phyloP scores from a whole-genome alignment of 1,140 invertebrate species.

The Druon quercuslanigerum region DNA sequence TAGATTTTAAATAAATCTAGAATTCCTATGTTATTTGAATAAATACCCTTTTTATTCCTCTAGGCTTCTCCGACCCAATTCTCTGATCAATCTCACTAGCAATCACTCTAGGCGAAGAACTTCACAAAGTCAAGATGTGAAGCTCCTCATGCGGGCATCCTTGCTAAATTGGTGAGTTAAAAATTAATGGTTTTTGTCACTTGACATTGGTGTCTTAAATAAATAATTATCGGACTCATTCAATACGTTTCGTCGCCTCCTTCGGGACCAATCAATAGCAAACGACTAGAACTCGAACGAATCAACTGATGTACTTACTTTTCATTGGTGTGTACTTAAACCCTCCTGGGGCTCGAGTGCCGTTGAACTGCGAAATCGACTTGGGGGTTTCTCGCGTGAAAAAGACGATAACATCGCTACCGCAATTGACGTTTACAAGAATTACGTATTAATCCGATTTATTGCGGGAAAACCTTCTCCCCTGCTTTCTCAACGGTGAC shows the following conservation, averaged over 20 bases:
- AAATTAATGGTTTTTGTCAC: conserved; percentile 51
- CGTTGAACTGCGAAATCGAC: conserved; percentile 26
- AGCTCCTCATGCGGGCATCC: too few species aligned
- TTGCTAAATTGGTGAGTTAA: not conserved
- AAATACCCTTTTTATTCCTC: too few species aligned
- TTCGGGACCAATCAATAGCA: conserved; percentile 52
- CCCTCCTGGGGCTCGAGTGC: conserved; percentile 8
- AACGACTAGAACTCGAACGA: conserved; percentile 36
- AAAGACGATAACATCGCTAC: conserved; percentile 32
- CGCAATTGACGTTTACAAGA: not conserved
- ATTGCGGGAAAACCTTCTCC: not conserved
- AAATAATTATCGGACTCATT: conserved; percentile 54
- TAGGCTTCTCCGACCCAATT: too few species aligned
- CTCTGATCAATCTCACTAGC: too few species aligned
- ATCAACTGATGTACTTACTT: conserved; percentile 22
- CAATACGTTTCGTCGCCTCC: conserved; percentile 36
- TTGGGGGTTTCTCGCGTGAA: conserved; percentile 34
- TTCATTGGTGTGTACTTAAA: conserved; percentile 38
- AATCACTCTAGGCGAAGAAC: too few species aligned
- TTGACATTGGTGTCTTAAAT: conserved; percentile 50
- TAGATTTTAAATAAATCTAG: too few species aligned
- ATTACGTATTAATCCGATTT: conserved; percentile 19
- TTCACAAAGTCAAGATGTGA: too few species aligned
- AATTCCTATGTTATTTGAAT: too few species aligned
- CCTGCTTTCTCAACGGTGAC: not conserved